These are phyloP conservation scores for Anabacerthia variegaticeps DNA, from an alignment of 2,797 vertebrate species.

Conservation along the genomic window DNA sequence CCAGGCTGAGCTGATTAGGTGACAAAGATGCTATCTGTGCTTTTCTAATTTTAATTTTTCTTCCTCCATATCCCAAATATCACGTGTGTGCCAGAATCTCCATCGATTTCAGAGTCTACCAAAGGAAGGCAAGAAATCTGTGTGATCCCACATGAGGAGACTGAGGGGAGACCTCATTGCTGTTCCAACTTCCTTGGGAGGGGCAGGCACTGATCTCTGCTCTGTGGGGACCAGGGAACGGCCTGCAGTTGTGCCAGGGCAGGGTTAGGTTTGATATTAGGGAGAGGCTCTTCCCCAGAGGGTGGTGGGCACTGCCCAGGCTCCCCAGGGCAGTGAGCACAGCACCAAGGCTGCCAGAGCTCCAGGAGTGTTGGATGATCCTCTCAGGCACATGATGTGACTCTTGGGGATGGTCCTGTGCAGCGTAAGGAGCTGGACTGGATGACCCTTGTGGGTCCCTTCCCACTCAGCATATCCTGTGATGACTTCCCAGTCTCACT, in stretches of 20 bases:
- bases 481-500: background rate
- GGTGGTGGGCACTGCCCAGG: background rate
- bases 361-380: background rate
- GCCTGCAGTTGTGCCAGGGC: background rate
- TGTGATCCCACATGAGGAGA: background rate
- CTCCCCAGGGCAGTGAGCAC: background rate
- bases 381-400: background rate
- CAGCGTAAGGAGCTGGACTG: accelerated
- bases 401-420: background rate
- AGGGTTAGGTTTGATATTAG: background rate
- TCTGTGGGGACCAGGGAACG: background rate
- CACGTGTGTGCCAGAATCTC: accelerated
- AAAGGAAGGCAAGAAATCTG: accelerated
- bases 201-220: background rate
- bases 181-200: background rate
- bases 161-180: background rate
- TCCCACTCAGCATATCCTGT: background rate
- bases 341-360: background rate
- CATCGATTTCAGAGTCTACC: accelerated
- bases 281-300: background rate
- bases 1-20: no score
- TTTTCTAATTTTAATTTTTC: background rate
- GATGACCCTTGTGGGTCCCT: background rate
- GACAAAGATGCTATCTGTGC: background rate
- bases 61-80: background rate